These are phyloP conservation scores for Leptinotarsa tumamoca DNA, from an alignment of 2,888 invertebrate species.

Conservation along the genomic window DNA sequence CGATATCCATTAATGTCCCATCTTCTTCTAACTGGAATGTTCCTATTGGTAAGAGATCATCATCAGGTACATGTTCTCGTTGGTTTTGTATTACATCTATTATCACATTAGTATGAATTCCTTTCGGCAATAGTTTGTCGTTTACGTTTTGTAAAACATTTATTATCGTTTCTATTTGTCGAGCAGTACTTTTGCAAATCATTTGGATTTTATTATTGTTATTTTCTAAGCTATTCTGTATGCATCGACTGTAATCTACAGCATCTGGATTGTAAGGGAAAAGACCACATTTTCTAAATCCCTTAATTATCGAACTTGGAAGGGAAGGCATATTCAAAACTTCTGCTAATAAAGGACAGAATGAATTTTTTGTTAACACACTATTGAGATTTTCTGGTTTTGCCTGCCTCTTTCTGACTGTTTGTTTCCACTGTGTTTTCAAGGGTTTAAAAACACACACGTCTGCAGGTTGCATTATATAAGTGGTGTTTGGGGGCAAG, in stretches of 20 bases:
- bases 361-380: constrained; percentile 29
- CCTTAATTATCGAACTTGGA: constrained; percentile 42
- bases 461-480: too few species aligned
- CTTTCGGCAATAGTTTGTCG: neutral
- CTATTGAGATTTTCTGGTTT: neutral
- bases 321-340: neutral
- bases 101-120: constrained; percentile 4
- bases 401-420: constrained; percentile 6
- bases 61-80: constrained; percentile 12
- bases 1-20: constrained; percentile 19
- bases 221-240: constrained; percentile 24
- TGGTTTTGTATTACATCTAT: constrained; percentile 23
- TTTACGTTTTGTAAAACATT: constrained; percentile 13
- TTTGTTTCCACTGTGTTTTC: constrained; percentile 24
- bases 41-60: constrained; percentile 22
- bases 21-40: constrained; percentile 22
- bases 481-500: too few species aligned
- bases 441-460: too few species aligned
- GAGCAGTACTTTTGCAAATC: constrained; percentile 1
- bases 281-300: constrained; percentile 45
- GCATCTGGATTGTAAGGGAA: constrained; percentile 33
- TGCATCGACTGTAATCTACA: too few species aligned
- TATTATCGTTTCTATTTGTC: constrained; percentile 11
- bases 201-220: constrained; percentile 11
- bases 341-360: constrained; percentile 45